Conservation (phyloP, 2,797 vertebrate genomes). For the Chrosomus eos region DNA sequence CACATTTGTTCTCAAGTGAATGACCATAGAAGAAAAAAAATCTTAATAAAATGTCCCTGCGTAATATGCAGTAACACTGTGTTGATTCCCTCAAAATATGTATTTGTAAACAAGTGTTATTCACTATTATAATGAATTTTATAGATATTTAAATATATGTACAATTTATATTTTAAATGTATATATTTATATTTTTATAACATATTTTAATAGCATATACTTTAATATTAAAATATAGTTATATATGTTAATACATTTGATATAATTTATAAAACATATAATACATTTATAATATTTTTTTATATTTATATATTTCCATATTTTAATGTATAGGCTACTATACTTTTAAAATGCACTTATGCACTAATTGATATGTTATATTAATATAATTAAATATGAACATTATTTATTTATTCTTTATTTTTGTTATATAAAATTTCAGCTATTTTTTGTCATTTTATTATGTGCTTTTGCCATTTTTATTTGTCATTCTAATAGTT, state of each 20-base stretch:
- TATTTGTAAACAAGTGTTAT: background rate
- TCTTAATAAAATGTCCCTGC: background rate
- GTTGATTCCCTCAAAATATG: background rate
- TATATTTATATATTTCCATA: background rate
- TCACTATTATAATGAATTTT: background rate
- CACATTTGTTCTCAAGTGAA: background rate
- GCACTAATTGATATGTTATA: background rate
- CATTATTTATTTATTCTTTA: background rate
- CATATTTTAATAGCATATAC: background rate
- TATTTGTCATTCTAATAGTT: background rate
- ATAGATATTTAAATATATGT: background rate
- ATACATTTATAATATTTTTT: background rate
- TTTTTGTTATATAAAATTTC: no score
- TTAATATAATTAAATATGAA: background rate
- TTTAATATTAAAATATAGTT: background rate
- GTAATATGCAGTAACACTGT: background rate
- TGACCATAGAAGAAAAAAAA: background rate
- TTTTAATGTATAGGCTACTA: background rate
- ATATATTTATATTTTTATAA: background rate
- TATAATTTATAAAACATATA: background rate
- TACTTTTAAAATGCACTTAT: background rate
- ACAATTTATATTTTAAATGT: background rate
- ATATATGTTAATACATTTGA: background rate
- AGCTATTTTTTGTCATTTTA: no score
- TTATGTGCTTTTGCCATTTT: background rate